These are phyloP conservation scores for Hemicrepidius hirtus DNA, from an alignment of 2,888 invertebrate genomes.

Conservation along the genomic window DNA sequence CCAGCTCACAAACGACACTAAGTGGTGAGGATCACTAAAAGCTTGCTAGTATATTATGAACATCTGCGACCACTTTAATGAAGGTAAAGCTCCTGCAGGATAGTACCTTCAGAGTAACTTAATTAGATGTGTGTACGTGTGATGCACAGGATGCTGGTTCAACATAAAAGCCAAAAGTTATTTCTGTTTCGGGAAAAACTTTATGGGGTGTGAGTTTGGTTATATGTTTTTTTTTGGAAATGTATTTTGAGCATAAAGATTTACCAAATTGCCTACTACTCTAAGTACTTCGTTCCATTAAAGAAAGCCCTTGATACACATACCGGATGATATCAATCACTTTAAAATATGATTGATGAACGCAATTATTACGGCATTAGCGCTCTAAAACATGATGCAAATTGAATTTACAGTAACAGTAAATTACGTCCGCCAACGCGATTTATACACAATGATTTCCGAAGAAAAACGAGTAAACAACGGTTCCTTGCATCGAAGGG, in stretches of 20 bases:
- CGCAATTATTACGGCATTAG: constrained; percentile 33
- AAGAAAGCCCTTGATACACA: constrained; percentile 20
- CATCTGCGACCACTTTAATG: constrained; percentile 52
- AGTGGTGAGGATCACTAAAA: constrained; percentile 50
- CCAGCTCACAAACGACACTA: constrained; percentile 42
- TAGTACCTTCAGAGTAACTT: constrained; percentile 44
- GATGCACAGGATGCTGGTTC: constrained; percentile 7
- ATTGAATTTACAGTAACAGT: constrained; percentile 39
- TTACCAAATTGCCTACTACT: background rate
- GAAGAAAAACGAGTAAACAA: constrained; percentile 32
- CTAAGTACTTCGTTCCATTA: background rate
- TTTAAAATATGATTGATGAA: constrained; percentile 39
- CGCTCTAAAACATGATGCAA: constrained; percentile 30
- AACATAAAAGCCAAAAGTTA: background rate
- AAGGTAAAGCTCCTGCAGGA: constrained; percentile 43
- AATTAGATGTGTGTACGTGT: constrained; percentile 42
- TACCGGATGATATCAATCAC: constrained; percentile 29
- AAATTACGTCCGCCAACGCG: constrained; percentile 30
- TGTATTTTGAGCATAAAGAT: too few species aligned
- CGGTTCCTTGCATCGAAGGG: constrained; percentile 26
- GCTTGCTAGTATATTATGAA: constrained; percentile 51
- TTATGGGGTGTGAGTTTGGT: background rate
- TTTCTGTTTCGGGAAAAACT: background rate
- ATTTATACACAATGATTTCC: constrained; percentile 32
- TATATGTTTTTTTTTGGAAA: too few species aligned